Evolutionary conservation across 35 echinoderm and acorn worm species (phyloP).

Genomic region (Lytechinus pictus): DNA sequence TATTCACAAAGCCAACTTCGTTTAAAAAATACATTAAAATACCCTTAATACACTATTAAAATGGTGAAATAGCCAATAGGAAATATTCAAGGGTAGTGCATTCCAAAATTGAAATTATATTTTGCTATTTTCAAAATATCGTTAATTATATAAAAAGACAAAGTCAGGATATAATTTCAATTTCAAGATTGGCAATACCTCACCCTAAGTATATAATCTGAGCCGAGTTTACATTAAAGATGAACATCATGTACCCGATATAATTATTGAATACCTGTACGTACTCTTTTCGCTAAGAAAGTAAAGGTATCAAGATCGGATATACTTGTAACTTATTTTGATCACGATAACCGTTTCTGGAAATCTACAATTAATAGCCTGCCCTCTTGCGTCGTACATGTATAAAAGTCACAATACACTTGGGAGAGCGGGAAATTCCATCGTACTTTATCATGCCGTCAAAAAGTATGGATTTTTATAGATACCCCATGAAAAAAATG

Average conservation of each 20-base stretch:
- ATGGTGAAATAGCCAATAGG: background rate
- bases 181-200: background rate
- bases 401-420: background rate
- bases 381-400: background rate
- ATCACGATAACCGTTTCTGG: background rate
- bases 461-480: background rate
- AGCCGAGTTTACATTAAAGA: background rate
- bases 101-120: background rate
- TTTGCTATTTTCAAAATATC: background rate
- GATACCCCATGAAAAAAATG: background rate
- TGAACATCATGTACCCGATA: too few species aligned
- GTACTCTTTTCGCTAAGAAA: too few species aligned
- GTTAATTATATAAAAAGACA: background rate
- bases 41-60: background rate
- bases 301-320: background rate
- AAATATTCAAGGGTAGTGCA: background rate
- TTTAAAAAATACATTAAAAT: background rate
- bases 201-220: background rate
- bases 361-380: background rate
- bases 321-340: background rate
- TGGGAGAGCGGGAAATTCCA: background rate
- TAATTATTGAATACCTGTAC: too few species aligned
- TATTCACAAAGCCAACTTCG: background rate
- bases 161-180: background rate
- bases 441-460: background rate